Base-by-base conservation (phyloP, 2,888 invertebrate genomes). In the Oxytorus armatus region DNA sequence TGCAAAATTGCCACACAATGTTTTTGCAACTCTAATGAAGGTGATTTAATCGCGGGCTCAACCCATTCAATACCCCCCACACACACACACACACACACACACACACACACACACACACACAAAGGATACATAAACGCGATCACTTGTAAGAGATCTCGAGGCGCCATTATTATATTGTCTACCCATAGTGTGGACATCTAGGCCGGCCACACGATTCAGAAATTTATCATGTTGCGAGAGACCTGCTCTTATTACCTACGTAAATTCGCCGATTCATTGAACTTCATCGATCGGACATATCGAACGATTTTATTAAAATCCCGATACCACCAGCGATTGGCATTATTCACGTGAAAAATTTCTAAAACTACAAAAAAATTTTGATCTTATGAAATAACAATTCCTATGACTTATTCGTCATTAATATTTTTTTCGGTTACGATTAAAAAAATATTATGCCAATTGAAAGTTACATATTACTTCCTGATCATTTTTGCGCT, bases 11-110 rank as follows among this genome's bases (percentile, higher is more conserved):
- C 80, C 80, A 77, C 78, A 74, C 79, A 72, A 47, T 61, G 49
- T 65, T 68, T 85, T 85, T 84, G 85, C 85, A 85, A 85, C 82
- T 74, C 82, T 86, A 86, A 87, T 83, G 83, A 87, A 83, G 83
- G 78, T 72, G 84, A 85, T 84, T 82, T 79, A 81, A 82, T 68
- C 79, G 75, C 63, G 49, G 29, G 44, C 73, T 59, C 69, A 55
- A 36, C 73, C 72, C 73, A 73, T 73, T 78, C 66, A 61, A 78
- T 68, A 66, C 65, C 61, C 65, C 61, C 55, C 29, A 65, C 57
- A 39, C 70, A 36, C 25, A 29, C 57, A 51, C 36, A 53, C 29
- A 57, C 59, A 66, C 18, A 63, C 42, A 16, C 0, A 29, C 29
- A 29, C 1, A 23, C 16, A 49, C 47, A 51, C 33, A 36, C 16